phyloP scores from a whole-genome alignment of 1,140 invertebrate species.

The Atta cephalotes region DNA sequence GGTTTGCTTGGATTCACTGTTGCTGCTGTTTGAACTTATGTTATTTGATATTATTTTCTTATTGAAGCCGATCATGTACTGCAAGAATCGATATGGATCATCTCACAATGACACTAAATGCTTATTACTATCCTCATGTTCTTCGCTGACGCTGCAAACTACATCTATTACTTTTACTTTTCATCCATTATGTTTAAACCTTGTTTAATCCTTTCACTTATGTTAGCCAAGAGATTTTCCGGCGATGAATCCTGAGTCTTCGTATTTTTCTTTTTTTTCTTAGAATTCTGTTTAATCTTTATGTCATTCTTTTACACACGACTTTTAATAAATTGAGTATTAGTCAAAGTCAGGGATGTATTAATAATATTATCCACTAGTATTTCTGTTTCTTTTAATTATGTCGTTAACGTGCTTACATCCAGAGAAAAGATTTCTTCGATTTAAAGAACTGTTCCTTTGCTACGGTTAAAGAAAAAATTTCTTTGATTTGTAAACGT shows the following conservation, averaged over 20 bases:
- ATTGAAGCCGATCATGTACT: slow-evolving; percentile 92
- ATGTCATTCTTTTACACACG: slow-evolving; percentile 94
- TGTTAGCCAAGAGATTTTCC: slow-evolving; percentile 87
- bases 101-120: slow-evolving; percentile 88
- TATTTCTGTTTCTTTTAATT: slow-evolving; percentile 90
- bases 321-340: slow-evolving; percentile 96
- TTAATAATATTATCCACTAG: slow-evolving; percentile 93
- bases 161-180: slow-evolving; percentile 90
- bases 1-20: slow-evolving; percentile 86
- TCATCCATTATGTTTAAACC: slow-evolving; percentile 90
- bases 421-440: too few relatives aligned
- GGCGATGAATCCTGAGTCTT: slow-evolving; percentile 81
- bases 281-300: slow-evolving; percentile 84
- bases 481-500: too few relatives aligned
- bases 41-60: slow-evolving; percentile 92
- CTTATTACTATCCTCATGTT: slow-evolving; percentile 85
- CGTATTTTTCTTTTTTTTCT: slow-evolving; percentile 69
- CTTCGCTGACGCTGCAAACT: slow-evolving; percentile 90
- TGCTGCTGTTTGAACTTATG: slow-evolving; percentile 90
- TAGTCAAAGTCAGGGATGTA: slow-evolving; percentile 91
- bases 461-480: too few relatives aligned
- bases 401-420: slow-evolving; percentile 87
- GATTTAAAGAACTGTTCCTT: too few relatives aligned
- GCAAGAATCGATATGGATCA: slow-evolving; percentile 93
- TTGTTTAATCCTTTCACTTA: slow-evolving; percentile 88